These are phyloP conservation scores for Asteroscopus sphinx DNA, from an alignment of 2,888 invertebrate genomes.

Conservation along the genomic window DNA sequence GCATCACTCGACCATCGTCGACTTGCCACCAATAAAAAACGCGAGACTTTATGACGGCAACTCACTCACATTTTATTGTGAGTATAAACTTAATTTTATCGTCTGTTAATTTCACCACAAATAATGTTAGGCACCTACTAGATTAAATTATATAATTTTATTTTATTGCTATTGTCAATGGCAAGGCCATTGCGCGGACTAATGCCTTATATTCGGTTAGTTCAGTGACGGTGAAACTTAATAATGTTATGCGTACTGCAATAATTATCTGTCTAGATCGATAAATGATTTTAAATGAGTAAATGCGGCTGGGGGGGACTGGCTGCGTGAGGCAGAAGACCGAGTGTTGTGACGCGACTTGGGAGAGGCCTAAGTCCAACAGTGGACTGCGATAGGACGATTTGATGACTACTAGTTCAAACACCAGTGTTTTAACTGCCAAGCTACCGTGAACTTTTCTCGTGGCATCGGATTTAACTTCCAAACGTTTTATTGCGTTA, in stretches of 20 bases:
- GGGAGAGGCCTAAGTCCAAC: too few relatives aligned
- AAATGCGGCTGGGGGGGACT: too few relatives aligned
- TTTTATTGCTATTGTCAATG: constrained; percentile 81
- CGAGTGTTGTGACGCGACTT: too few relatives aligned
- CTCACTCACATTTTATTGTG: constrained; percentile 90
- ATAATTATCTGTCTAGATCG: constrained; percentile 6
- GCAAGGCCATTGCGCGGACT: constrained; percentile 76
- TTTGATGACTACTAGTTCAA: too few relatives aligned
- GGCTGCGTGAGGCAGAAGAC: too few relatives aligned
- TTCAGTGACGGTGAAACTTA: constrained; percentile 61
- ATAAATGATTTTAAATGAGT: neutral
- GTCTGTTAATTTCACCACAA: constrained; percentile 90
- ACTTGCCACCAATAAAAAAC: constrained; percentile 88
- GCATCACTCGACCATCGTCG: constrained; percentile 86
- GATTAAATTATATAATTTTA: constrained; percentile 85
- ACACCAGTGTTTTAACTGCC: too few relatives aligned
- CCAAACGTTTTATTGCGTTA: too few relatives aligned
- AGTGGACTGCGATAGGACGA: too few relatives aligned
- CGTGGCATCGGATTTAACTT: too few relatives aligned
- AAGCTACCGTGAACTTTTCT: too few relatives aligned
- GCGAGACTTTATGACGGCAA: constrained; percentile 90
- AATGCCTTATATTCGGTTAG: constrained; percentile 68
- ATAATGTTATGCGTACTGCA: constrained; percentile 10
- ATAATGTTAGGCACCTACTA: constrained; percentile 84
- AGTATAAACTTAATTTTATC: constrained; percentile 90